Base-by-base conservation (phyloP, 2,888 invertebrate species). In the Tanaodytes sp. region DNA sequence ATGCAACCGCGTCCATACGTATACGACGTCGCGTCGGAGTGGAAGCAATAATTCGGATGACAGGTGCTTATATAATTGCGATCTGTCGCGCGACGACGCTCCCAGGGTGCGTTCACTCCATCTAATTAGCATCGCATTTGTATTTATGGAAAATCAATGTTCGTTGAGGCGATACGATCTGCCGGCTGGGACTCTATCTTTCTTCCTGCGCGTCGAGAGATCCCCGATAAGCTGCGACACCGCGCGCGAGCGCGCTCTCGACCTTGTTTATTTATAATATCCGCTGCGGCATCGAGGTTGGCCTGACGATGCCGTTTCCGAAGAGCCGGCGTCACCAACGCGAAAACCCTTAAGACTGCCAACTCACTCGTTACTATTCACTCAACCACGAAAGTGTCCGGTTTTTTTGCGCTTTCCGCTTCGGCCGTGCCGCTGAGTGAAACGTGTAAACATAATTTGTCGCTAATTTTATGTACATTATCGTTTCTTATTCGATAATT, bases 131-230 rank as follows among this genome's bases (percentile, higher is more conserved):
- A 76, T 78, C 61, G 76, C 76, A 75, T 77, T 75, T 76, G 73
- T 79, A 75, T 77, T 77, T 78, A 77, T 78, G 76, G 76, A 79
- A 78, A 79, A 78, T 78, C 77, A 73, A 75, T 77, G 77, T 76
- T 71, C 43, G 72, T 64, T 68, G 54, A 23, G 16, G 55, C 61
- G 74, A 74, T 74, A 74, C 36, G 51, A 74, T 72, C 74, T 45
- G 55, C 46, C 39, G 40, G 61, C 15, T 67, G 15, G 42, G 55
- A 62, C 58, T 55, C 58, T 64, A 59, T 55, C 62, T 69, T 52
- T 62, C 65, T 72, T 72, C 51, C 51, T 64, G 40, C 52, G 30
- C 40, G 54, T 66, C 67, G 59, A 61, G 65, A 69, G 62, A 69
- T 73, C 51, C 57, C 63, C 65, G 72, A 72, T 69, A 69, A 72